Percentiles rank a stretch among this genome's conserved stretches.
Conservation (phyloP, 2,797 vertebrate species). For the Periophthalmus magnuspinnatus region DNA sequence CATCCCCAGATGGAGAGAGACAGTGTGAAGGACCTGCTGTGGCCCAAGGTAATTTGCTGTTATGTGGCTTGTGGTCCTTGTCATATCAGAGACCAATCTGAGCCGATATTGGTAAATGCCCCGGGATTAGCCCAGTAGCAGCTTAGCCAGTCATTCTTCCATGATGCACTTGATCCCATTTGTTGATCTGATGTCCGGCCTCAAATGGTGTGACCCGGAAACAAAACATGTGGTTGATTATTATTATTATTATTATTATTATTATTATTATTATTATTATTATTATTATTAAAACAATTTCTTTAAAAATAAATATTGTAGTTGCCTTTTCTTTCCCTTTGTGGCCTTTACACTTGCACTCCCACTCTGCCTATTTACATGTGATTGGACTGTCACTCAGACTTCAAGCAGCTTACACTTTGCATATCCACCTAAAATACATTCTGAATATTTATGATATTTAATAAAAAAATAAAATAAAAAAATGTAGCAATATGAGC, state of each 20-base stretch:
- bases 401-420: conserved; percentile 33
- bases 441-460: conserved; percentile 37
- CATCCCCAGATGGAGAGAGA: neutral
- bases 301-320: neutral
- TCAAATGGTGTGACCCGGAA: conserved; percentile 30
- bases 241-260: neutral
- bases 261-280: neutral
- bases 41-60: conserved; percentile 14
- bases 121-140: conserved; percentile 24
- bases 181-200: conserved; percentile 33
- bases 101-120: conserved; percentile 25
- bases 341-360: conserved; percentile 11
- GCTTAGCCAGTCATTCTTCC: conserved; percentile 27
- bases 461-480: neutral
- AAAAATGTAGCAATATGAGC: conserved; percentile 30
- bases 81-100: conserved; percentile 24
- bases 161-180: conserved; percentile 38
- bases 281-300: neutral
- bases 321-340: neutral
- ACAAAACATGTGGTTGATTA: conserved; percentile 12
- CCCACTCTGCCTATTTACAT: conserved; percentile 38
- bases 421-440: conserved; percentile 23
- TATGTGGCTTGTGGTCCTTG: conserved; percentile 12
- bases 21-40: neutral
- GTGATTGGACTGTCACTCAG: conserved; percentile 49